Evolutionary conservation across 2,113 vertebrate genomes (phyloP).

Genomic region (Otolemur garnettii): DNA sequence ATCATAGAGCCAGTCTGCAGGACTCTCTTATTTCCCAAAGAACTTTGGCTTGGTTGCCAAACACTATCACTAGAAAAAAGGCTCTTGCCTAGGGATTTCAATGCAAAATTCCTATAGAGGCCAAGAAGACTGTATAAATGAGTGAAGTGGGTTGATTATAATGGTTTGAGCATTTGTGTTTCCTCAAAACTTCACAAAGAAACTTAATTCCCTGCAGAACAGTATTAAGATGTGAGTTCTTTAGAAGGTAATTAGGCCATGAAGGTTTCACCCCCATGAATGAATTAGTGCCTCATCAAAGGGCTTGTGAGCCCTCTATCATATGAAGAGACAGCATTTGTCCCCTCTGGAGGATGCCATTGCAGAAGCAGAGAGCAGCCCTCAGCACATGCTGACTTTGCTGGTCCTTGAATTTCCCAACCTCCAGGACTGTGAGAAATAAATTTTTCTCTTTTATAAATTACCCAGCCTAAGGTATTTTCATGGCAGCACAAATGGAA

Average conservation of each 20-base stretch:
- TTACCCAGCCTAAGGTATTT: background rate
- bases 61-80: background rate
- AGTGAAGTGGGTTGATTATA: background rate
- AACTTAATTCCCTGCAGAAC: background rate
- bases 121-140: background rate
- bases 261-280: background rate
- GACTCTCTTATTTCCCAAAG: background rate
- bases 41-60: background rate
- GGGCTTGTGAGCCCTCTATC: background rate
- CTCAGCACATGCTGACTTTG: background rate
- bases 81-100: background rate
- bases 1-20: background rate
- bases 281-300: background rate
- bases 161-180: background rate
- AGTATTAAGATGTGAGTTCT: background rate
- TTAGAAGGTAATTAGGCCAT: background rate
- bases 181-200: background rate
- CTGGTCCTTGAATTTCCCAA: background rate
- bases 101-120: background rate
- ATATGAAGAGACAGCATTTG: background rate
- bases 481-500: background rate
- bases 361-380: background rate
- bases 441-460: background rate
- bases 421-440: background rate
- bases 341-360: background rate